phyloP scores from a whole-genome alignment of 2,797 vertebrate genomes.

The Mormyrops boulengeri region DNA sequence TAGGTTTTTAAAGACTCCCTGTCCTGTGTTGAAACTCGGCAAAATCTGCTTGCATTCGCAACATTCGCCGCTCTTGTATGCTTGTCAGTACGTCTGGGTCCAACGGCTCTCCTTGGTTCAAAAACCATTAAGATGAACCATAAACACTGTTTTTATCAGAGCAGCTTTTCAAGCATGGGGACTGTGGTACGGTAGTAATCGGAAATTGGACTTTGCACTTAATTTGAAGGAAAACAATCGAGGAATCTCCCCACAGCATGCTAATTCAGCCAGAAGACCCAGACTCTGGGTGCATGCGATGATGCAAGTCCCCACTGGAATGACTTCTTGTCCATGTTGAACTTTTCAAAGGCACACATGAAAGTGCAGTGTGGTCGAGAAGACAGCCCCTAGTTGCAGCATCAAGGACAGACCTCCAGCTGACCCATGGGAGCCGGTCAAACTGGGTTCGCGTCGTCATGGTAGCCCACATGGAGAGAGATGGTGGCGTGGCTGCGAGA shows the following conservation, averaged over 20 bases:
- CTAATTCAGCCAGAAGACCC: background rate
- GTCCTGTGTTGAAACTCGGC: slow-evolving; percentile 20
- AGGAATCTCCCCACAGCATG: background rate
- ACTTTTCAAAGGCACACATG: background rate
- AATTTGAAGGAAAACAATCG: background rate
- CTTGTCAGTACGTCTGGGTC: slow-evolving; percentile 16
- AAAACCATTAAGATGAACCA: slow-evolving; percentile 19
- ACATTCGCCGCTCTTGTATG: slow-evolving; percentile 23
- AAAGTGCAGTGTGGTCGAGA: background rate
- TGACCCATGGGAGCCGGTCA: background rate
- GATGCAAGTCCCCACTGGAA: background rate
- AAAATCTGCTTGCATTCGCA: slow-evolving; percentile 28
- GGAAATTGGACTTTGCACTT: background rate
- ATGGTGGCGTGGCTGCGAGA: background rate
- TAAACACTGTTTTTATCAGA: background rate
- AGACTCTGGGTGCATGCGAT: background rate
- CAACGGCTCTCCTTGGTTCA: slow-evolving; percentile 18
- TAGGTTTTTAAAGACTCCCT: slow-evolving; percentile 25
- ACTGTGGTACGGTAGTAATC: background rate
- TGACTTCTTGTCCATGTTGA: background rate
- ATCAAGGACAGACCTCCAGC: background rate
- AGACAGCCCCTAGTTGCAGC: background rate
- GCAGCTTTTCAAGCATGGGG: background rate
- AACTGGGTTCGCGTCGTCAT: background rate
- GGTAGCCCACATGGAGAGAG: background rate